Percentiles rank a stretch among this genome's conserved stretches.
Conservation (phyloP, 2,797 vertebrate genomes). For the Spheniscus humboldti region DNA sequence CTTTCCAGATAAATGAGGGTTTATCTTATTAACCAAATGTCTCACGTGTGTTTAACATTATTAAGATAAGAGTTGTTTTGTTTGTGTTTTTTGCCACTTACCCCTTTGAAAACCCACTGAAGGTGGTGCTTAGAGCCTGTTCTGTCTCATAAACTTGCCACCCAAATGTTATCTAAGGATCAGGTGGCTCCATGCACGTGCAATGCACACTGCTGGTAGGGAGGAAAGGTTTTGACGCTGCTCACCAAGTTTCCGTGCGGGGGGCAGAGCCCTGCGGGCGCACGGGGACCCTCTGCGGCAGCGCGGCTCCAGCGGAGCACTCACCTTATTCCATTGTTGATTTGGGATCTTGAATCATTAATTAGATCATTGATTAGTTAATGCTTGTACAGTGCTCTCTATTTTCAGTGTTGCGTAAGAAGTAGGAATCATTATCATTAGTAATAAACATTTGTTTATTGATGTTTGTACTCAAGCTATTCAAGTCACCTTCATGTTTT, state of each 20-base stretch:
- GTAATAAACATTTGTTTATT: background rate
- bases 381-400: background rate
- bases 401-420: background rate
- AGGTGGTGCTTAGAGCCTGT: background rate
- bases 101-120: background rate
- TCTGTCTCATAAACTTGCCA: background rate
- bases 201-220: rapidly evolving
- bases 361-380: background rate
- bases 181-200: rapidly evolving
- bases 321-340: background rate
- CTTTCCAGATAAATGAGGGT: background rate
- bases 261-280: rapidly evolving
- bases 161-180: background rate
- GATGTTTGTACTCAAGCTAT: background rate
- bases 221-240: background rate
- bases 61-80: background rate
- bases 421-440: background rate
- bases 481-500: background rate
- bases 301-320: background rate
- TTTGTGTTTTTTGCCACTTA: background rate
- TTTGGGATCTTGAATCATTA: background rate
- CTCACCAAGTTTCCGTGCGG: rapidly evolving
- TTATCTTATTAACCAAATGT: background rate
- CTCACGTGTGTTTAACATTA: background rate
- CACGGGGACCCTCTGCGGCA: rapidly evolving